Base-by-base conservation (phyloP, 30 jellyfish, hydroid and myxozoan species). In the Nemopilema nomurai region DNA sequence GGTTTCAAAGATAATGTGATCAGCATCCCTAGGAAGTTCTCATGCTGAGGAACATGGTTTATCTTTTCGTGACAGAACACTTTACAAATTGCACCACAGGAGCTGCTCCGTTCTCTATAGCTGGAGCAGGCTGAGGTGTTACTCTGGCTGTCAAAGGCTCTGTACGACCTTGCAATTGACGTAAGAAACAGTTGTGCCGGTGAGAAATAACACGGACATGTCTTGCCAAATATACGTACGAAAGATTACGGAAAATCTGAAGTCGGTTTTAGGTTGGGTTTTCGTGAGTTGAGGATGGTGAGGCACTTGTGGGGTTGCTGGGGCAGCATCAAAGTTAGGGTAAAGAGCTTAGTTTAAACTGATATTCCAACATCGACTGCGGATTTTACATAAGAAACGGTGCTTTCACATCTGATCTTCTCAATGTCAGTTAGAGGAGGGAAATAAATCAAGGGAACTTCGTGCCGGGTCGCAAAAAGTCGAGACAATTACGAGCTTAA, bases 61-160 rank as follows among this genome's bases (percentile, higher is more conserved):
- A 51, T 6, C 83, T 21, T 77, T 62, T 77, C 87, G 87, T 77
- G 87, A 77, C 77, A 77, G 23, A 25, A 27, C 21, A 25, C 76
- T 28, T 31, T 28, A 28, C 23, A 28, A 23, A 28, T 20, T 8
- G 29, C 76, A 13, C 78, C 9, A 75, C 62, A n/a, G 66, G 76
- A 31, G 76, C 87, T 77, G 87, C 49, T 77, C 51, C n/a, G 62
- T 68, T 57, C 16, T 24, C 67, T 26, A 77, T 25, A 77, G 51
- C 78, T 77, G 87, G 49, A 77, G 69, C 30, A 18, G 33, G 18
- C 4, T 9, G 27, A 67, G 18, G 82, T 41, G 89, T 57, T 62
- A 62, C 62, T 65, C 82, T 64, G 16, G 89, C 81, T 51, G 81
- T 49, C 63, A 79, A 30, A 26, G 25, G 69, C 64, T 29, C 18